Evolutionary conservation across 2,888 invertebrate species (phyloP).

Genomic region (Eremobia ochroleuca): DNA sequence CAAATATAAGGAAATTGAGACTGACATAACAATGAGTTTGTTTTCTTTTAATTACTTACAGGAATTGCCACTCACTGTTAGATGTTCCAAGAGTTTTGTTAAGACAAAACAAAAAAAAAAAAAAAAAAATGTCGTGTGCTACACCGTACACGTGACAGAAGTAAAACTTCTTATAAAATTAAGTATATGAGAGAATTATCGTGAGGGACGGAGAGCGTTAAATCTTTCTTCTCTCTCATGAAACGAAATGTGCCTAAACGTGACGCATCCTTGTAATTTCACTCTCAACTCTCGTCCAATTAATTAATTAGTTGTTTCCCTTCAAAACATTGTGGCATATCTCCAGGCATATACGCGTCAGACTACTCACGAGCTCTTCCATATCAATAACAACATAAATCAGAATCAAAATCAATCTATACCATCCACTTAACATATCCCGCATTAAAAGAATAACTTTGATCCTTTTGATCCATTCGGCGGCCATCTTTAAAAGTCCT

Average conservation of each 20-base stretch:
- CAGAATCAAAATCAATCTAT: not conserved
- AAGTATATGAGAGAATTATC: too few relatives aligned
- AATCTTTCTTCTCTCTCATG: too few relatives aligned
- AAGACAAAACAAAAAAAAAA: not conserved
- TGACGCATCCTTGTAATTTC: too few relatives aligned
- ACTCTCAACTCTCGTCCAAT: too few relatives aligned
- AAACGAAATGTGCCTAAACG: too few relatives aligned
- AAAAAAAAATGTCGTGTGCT: too few relatives aligned
- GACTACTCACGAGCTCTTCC: not conserved
- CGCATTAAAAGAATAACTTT: constrained; percentile 15
- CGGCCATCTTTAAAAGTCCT: constrained; percentile 57
- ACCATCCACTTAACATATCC: constrained; percentile 6
- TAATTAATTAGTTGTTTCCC: too few relatives aligned
- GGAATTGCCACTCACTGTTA: not conserved
- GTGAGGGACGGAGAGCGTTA: too few relatives aligned
- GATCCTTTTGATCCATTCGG: constrained; percentile 30
- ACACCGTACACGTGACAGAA: too few relatives aligned
- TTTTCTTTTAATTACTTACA: too few relatives aligned
- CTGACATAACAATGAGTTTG: too few relatives aligned
- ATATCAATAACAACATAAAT: not conserved
- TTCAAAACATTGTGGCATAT: not conserved
- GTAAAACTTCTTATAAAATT: too few relatives aligned
- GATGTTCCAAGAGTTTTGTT: not conserved
- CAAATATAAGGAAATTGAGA: not conserved
- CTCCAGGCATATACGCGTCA: not conserved